phyloP scores from a whole-genome alignment of 2,797 vertebrate species.

The Taeniopygia guttata region DNA sequence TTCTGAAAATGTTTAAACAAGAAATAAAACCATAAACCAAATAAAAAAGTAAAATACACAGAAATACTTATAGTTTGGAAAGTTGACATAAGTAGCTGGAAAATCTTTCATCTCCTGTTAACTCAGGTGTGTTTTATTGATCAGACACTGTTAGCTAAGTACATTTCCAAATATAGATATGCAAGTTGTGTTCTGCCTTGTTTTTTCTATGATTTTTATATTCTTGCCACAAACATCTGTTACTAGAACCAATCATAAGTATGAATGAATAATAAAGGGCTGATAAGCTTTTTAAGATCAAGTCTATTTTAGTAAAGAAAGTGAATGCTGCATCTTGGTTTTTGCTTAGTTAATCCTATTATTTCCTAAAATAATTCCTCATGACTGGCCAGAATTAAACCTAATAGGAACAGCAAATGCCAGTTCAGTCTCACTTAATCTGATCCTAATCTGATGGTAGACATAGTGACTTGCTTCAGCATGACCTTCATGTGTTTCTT shows the following conservation, averaged over 20 bases:
- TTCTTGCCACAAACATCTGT: not conserved
- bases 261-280: not conserved
- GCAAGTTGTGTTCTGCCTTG: not conserved
- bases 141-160: not conserved
- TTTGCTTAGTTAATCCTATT: slow-evolving; percentile 25
- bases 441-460: slow-evolving; percentile 8
- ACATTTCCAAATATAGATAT: not conserved
- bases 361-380: slow-evolving; percentile 3
- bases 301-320: not conserved
- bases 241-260: not conserved
- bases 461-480: not conserved
- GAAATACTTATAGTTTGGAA: not conserved
- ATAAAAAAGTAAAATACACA: not conserved
- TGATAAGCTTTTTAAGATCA: not conserved
- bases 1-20: not conserved
- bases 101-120: not conserved
- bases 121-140: not conserved
- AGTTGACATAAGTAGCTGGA: not conserved
- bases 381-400: not conserved
- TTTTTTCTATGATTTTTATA: not conserved
- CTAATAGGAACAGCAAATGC: not conserved
- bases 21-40: not conserved
- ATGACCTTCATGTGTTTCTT: not conserved
- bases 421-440: not conserved
- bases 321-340: not conserved